phyloP scores from a whole-genome alignment of 1,140 invertebrate species.

The Drosophila santomea region DNA sequence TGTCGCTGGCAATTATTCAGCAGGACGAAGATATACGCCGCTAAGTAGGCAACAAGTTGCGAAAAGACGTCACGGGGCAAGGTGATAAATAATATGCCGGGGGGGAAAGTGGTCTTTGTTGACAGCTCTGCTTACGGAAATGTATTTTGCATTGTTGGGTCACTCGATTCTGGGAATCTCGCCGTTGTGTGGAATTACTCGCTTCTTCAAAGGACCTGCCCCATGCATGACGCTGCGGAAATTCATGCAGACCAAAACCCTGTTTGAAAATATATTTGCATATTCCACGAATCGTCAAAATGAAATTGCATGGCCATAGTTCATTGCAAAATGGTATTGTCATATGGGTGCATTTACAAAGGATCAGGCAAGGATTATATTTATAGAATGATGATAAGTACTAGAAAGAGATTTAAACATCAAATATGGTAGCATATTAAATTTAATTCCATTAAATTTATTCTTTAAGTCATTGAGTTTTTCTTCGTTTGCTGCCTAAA shows the following conservation, averaged over 20 bases:
- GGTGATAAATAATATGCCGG: slow-evolving; percentile 5
- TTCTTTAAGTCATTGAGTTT: not conserved
- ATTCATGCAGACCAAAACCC: slow-evolving; percentile 19
- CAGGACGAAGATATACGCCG: slow-evolving; percentile 47
- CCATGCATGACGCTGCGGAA: slow-evolving; percentile 36
- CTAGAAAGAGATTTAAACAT: not conserved
- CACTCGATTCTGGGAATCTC: slow-evolving; percentile 55
- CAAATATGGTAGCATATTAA: no score
- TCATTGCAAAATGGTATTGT: not conserved
- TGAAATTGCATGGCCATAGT: no score
- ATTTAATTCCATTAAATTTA: no score
- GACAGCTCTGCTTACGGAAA: slow-evolving; percentile 51
- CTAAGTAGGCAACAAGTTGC: slow-evolving; percentile 63
- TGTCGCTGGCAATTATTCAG: slow-evolving; percentile 64
- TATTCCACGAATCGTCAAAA: not conserved
- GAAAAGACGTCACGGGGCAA: slow-evolving; percentile 43
- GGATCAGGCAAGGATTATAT: slow-evolving; percentile 4
- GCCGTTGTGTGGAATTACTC: slow-evolving; percentile 30
- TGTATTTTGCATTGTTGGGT: slow-evolving; percentile 29
- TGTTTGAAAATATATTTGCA: not conserved
- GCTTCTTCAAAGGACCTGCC: not conserved
- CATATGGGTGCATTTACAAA: not conserved
- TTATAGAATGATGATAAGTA: slow-evolving; percentile 9
- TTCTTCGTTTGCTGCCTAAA: not conserved
- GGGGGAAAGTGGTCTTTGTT: slow-evolving; percentile 36